Percentiles rank a stretch among this genome's conserved stretches.
Conservation (phyloP, 2,113 vertebrate species). For the Salvator merianae region DNA sequence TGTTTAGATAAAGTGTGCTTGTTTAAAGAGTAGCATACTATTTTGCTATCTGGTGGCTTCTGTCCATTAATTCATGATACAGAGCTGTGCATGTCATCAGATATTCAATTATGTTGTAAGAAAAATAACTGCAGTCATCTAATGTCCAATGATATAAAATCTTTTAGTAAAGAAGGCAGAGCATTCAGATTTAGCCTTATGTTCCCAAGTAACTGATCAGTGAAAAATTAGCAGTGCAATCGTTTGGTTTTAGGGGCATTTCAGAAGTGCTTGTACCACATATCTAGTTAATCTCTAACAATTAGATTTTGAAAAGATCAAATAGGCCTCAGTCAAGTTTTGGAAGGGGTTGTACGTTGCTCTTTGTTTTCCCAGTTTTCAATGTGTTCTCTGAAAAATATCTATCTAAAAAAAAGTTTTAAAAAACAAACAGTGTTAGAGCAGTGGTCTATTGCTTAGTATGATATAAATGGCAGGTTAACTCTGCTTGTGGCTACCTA, state of each 20-base stretch:
- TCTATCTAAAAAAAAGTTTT: background rate
- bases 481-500: too few relatives aligned
- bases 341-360: background rate
- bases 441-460: too few relatives aligned
- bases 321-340: conserved; percentile 2
- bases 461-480: too few relatives aligned
- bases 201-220: background rate
- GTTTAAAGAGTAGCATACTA: background rate
- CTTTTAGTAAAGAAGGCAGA: background rate
- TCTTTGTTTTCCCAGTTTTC: background rate
- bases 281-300: background rate
- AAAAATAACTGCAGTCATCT: background rate
- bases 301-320: background rate
- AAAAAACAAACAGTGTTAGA: too few relatives aligned
- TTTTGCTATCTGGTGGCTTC: background rate
- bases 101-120: background rate
- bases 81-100: background rate
- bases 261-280: conserved; percentile 8
- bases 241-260: background rate
- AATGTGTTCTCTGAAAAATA: conserved; percentile 16
- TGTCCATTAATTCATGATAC: background rate
- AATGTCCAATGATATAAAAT: background rate
- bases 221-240: background rate
- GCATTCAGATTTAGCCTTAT: background rate
- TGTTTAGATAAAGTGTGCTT: background rate